These are phyloP conservation scores for Ormyrus nitidulus DNA, from an alignment of 2,888 invertebrate species.

Conservation along the genomic window DNA sequence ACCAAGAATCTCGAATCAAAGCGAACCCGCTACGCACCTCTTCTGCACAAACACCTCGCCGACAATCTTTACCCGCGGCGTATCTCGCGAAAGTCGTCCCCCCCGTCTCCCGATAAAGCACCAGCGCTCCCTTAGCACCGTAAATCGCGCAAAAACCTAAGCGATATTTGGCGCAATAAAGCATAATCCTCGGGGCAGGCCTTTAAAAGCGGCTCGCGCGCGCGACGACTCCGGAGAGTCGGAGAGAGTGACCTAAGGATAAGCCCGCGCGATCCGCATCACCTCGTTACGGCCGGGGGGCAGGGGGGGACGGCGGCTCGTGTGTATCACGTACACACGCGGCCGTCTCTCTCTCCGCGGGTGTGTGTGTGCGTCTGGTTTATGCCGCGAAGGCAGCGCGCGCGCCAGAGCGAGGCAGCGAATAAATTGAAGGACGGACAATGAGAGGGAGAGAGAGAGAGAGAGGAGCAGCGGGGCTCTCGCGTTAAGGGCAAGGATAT, in stretches of 20 bases:
- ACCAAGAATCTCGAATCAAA: too few species aligned
- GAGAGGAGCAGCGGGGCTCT: slow-evolving; percentile 37
- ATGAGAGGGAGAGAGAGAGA: slow-evolving; percentile 49
- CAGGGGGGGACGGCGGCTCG: background rate
- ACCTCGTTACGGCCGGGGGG: slow-evolving; percentile 44
- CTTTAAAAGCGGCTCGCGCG: background rate
- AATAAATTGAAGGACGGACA: slow-evolving; percentile 55
- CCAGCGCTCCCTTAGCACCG: too few species aligned
- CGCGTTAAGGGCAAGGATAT: slow-evolving; percentile 67
- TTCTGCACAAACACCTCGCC: too few species aligned
- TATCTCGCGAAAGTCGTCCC: too few species aligned
- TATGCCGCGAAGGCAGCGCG: slow-evolving; percentile 50
- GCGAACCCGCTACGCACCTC: too few species aligned
- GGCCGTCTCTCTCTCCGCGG: background rate
- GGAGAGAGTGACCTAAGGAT: slow-evolving; percentile 44
- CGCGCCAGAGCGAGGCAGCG: slow-evolving; percentile 37
- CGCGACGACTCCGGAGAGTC: slow-evolving; percentile 8
- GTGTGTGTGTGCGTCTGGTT: slow-evolving; percentile 44
- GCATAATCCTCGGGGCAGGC: background rate
- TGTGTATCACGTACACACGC: background rate
- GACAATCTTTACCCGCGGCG: too few species aligned
- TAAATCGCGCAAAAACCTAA: too few species aligned
- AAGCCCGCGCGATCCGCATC: slow-evolving; percentile 53
- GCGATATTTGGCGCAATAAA: slow-evolving; percentile 17
- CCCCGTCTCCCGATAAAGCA: too few species aligned